These are phyloP conservation scores for Litoditis marina DNA, from an alignment of 2,888 invertebrate species.

Conservation along the genomic window DNA sequence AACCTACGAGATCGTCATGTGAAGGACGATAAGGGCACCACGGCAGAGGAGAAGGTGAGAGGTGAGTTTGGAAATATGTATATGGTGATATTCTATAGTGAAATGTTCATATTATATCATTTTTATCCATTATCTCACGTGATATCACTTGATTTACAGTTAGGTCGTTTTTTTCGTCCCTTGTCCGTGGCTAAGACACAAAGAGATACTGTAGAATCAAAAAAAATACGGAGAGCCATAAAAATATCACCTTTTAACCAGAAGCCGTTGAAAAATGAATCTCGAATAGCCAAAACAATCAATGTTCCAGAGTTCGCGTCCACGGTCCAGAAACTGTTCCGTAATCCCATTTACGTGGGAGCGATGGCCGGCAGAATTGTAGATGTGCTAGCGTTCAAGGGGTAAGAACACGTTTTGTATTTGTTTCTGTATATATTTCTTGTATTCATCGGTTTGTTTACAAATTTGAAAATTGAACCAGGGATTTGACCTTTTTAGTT, in stretches of 20 bases:
- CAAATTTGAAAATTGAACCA: background rate
- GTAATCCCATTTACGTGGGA: slow-evolving; percentile 54
- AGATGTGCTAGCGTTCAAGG: slow-evolving; percentile 61
- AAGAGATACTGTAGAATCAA: too few species aligned
- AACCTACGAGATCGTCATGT: slow-evolving; percentile 56
- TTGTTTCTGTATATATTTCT: background rate
- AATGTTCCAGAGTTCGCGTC: slow-evolving; percentile 26
- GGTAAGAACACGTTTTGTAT: background rate
- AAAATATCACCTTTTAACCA: background rate
- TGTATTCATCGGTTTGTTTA: too few species aligned
- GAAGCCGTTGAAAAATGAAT: background rate
- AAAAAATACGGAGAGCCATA: too few species aligned
- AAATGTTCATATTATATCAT: too few species aligned
- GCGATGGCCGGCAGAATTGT: slow-evolving; percentile 58
- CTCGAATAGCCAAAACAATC: background rate
- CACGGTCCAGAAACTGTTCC: slow-evolving; percentile 46
- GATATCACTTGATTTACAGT: too few species aligned
- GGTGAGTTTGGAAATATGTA: slow-evolving; percentile 32
- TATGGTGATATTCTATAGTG: too few species aligned
- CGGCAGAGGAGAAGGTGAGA: slow-evolving; percentile 6
- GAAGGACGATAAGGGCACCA: slow-evolving; percentile 40
- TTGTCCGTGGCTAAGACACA: too few species aligned
- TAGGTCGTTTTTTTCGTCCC: too few species aligned
- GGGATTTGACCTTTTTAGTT: slow-evolving; percentile 32
- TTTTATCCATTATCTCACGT: too few species aligned